phyloP scores from a whole-genome alignment of 1,140 invertebrate genomes.

The Saccostrea glomerata region DNA sequence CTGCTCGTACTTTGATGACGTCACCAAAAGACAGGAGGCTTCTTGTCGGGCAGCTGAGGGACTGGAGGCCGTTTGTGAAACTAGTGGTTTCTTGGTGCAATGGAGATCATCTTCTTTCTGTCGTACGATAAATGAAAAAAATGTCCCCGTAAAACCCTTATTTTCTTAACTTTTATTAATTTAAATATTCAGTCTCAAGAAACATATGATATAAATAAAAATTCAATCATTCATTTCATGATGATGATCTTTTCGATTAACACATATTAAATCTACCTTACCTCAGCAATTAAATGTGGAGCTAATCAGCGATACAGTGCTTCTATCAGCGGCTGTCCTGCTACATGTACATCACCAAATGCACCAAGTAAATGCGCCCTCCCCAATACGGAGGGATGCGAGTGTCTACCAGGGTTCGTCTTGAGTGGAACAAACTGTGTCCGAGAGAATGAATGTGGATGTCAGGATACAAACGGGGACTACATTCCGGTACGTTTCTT shows the following conservation, averaged over 20 bases:
- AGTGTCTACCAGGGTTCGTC: slow-evolving; percentile 56
- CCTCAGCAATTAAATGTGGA: slow-evolving; percentile 48
- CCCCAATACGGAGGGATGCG: slow-evolving; percentile 52
- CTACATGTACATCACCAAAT: slow-evolving; percentile 44
- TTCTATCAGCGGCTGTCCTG: slow-evolving; percentile 48
- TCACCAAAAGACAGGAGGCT: neutral
- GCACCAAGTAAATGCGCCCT: neutral
- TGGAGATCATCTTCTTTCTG: slow-evolving; percentile 59
- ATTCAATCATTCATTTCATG: no score
- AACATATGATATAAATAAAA: no score
- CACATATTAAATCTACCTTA: no score
- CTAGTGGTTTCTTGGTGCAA: slow-evolving; percentile 49
- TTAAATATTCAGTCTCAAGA: neutral
- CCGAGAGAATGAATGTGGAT: slow-evolving; percentile 53
- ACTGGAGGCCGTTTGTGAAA: slow-evolving; percentile 54
- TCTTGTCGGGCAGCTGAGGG: slow-evolving; percentile 55
- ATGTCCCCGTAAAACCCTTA: neutral
- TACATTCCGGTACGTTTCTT: slow-evolving; percentile 50
- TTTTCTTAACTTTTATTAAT: neutral
- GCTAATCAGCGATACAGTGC: slow-evolving; percentile 48
- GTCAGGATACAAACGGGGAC: slow-evolving; percentile 43
- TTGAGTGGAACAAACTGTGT: slow-evolving; percentile 57
- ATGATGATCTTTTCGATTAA: no score
- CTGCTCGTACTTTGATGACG: slow-evolving; percentile 53
- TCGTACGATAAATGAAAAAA: slow-evolving; percentile 44